Evolutionary conservation across 1,140 invertebrate species (phyloP).

Genomic region (Druon quercuslanigerum): DNA sequence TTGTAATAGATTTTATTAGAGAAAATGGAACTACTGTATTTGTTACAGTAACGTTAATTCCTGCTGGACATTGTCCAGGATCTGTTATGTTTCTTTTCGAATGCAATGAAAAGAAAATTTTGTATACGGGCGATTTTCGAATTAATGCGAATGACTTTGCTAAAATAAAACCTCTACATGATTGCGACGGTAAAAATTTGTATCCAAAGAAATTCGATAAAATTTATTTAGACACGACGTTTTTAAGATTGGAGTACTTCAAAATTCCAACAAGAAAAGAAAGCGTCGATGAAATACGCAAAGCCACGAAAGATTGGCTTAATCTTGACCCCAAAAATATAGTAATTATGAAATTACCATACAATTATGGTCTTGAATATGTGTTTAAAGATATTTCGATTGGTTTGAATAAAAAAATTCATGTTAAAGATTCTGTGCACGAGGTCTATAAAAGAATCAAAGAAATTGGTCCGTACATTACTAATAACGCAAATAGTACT

Average conservation of each 20-base stretch:
- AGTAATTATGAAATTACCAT: slow-evolving; percentile 76
- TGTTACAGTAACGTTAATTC: slow-evolving; percentile 78
- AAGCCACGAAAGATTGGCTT: slow-evolving; percentile 77
- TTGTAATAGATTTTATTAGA: slow-evolving; percentile 55
- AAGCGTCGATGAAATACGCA: slow-evolving; percentile 73
- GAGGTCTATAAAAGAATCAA: slow-evolving; percentile 68
- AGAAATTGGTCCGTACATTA: slow-evolving; percentile 69
- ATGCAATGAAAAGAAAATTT: slow-evolving; percentile 70
- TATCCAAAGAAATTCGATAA: slow-evolving; percentile 76
- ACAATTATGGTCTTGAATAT: slow-evolving; percentile 79
- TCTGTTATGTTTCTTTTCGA: slow-evolving; percentile 86
- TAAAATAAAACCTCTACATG: slow-evolving; percentile 77
- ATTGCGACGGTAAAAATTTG: slow-evolving; percentile 54
- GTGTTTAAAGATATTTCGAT: slow-evolving; percentile 78
- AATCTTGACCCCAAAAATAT: slow-evolving; percentile 67
- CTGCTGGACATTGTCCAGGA: slow-evolving; percentile 84
- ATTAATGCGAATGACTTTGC: slow-evolving; percentile 75
- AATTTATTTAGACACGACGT: slow-evolving; percentile 85
- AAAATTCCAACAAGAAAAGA: slow-evolving; percentile 78
- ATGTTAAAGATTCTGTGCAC: slow-evolving; percentile 69
- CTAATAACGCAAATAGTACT: slow-evolving; percentile 60
- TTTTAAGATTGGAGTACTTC: slow-evolving; percentile 74
- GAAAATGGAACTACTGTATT: slow-evolving; percentile 49
- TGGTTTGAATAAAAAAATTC: slow-evolving; percentile 75
- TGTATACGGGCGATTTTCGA: slow-evolving; percentile 86